A percentile compares a stretch with the other conserved stretches of the same genome.
These are phyloP conservation scores for Gambusia yucatana DNA, from an alignment of 2,797 vertebrate genomes.

Conservation along the genomic window DNA sequence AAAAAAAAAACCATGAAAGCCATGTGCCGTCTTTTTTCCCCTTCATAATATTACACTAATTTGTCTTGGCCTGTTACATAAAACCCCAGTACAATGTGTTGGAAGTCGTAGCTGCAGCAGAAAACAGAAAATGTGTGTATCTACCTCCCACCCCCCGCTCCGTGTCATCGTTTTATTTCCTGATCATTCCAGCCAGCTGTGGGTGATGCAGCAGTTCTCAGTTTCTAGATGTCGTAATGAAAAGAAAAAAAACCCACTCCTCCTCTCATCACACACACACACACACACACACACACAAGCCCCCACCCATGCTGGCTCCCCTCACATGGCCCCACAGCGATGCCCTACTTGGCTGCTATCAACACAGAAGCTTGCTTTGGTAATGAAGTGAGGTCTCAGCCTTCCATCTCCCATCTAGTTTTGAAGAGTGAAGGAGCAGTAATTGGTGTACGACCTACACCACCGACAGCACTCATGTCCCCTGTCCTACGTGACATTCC, in stretches of 20 bases:
- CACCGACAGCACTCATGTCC: slow-evolving; percentile 72
- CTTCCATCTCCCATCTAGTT: slow-evolving; percentile 63
- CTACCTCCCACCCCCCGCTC: neutral
- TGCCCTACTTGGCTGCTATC: slow-evolving; percentile 62
- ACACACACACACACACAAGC: neutral
- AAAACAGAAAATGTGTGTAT: neutral
- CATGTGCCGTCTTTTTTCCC: neutral
- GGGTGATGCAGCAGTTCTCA: neutral
- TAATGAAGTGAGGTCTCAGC: slow-evolving; percentile 75
- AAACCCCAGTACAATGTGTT: neutral
- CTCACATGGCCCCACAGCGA: slow-evolving; percentile 18
- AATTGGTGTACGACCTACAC: slow-evolving; percentile 83
- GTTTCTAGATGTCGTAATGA: slow-evolving; percentile 4
- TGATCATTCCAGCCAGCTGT: neutral
- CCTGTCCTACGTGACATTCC: slow-evolving; percentile 80
- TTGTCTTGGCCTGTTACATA: neutral
- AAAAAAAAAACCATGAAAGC: neutral
- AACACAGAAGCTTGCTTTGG: slow-evolving; percentile 56
- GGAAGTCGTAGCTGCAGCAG: neutral
- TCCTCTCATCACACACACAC: neutral
- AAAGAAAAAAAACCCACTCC: slow-evolving; percentile 12
- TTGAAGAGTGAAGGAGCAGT: slow-evolving; percentile 68
- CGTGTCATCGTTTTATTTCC: neutral
- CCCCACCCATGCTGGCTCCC: neutral
- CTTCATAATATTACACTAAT: neutral